These are phyloP conservation scores for Mesorhabditis sp. DNA, from an alignment of 2,888 invertebrate genomes.

Conservation along the genomic window DNA sequence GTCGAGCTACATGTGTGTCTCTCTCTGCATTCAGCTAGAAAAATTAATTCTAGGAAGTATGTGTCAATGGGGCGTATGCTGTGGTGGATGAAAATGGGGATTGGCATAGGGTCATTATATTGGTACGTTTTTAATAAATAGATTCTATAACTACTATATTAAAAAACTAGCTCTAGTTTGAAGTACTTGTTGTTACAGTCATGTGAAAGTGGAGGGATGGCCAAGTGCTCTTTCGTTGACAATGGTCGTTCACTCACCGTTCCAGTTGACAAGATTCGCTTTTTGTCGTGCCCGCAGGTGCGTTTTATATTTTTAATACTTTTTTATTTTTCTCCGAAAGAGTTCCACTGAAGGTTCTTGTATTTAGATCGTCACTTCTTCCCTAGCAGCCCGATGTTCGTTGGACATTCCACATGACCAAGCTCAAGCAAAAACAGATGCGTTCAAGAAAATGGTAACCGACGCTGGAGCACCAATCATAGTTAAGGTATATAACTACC, in stretches of 20 bases:
- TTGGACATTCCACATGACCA: background rate
- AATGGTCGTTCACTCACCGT: background rate
- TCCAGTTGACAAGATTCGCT: background rate
- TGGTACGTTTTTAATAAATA: conserved; percentile 13
- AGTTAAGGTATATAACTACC: background rate
- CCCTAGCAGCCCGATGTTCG: background rate
- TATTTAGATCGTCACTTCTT: background rate
- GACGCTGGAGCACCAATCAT: background rate
- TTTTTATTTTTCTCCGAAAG: background rate
- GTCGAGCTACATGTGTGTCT: background rate
- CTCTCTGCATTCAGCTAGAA: background rate
- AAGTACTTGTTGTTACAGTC: background rate
- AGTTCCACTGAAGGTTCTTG: background rate
- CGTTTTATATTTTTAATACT: background rate
- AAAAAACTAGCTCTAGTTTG: background rate
- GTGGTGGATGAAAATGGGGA: conserved; percentile 35
- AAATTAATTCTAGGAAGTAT: conserved; percentile 29
- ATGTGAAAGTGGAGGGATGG: conserved; percentile 5
- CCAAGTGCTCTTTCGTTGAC: conserved; percentile 1
- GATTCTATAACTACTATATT: background rate
- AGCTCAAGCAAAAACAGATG: background rate
- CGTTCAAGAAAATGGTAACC: background rate
- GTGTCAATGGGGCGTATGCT: conserved; percentile 35
- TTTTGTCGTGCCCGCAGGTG: background rate
- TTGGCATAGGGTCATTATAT: conserved; percentile 34